Conservation (phyloP, 2,797 vertebrate genomes). For the Sorex maritimensis region DNA sequence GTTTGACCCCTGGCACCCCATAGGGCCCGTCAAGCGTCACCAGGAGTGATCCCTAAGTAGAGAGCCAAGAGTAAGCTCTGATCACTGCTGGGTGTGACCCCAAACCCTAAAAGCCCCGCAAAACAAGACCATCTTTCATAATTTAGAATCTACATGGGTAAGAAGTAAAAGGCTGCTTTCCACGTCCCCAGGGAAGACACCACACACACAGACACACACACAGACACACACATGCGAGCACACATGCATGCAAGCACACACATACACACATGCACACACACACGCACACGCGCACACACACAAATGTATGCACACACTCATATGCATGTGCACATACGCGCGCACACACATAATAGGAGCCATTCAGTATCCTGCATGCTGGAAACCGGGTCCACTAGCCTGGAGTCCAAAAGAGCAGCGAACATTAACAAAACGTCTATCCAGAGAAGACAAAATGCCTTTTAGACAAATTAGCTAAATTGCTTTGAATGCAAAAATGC, state of each 20-base stretch:
- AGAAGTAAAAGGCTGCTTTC: conserved; percentile 75
- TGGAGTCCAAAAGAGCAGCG: conserved; percentile 69
- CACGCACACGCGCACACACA: too few species aligned
- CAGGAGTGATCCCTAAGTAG: too few species aligned
- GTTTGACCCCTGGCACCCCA: too few species aligned
- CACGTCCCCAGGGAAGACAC: conserved; percentile 65
- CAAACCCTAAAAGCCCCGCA: background rate
- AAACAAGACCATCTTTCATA: conserved; percentile 63
- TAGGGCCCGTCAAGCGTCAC: too few species aligned
- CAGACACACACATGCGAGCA: too few species aligned
- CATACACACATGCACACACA: too few species aligned
- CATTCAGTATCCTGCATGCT: conserved; percentile 75
- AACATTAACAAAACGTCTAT: conserved; percentile 77
- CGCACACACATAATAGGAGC: conserved; percentile 69
- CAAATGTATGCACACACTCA: too few species aligned
- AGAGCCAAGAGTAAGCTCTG: background rate
- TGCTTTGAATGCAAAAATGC: conserved; percentile 71
- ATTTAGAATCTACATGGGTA: conserved; percentile 77
- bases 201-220: too few species aligned
- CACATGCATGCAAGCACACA: too few species aligned
- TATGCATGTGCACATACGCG: too few species aligned
- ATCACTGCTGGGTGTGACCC: too few species aligned
- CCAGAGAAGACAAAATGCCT: conserved; percentile 81
- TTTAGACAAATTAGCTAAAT: conserved; percentile 85
- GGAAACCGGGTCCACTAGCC: conserved; percentile 65